Percentiles rank a stretch among this genome's conserved stretches.
phyloP scores from a whole-genome alignment of 1,140 invertebrate genomes.

The Camponotus vicinus region DNA sequence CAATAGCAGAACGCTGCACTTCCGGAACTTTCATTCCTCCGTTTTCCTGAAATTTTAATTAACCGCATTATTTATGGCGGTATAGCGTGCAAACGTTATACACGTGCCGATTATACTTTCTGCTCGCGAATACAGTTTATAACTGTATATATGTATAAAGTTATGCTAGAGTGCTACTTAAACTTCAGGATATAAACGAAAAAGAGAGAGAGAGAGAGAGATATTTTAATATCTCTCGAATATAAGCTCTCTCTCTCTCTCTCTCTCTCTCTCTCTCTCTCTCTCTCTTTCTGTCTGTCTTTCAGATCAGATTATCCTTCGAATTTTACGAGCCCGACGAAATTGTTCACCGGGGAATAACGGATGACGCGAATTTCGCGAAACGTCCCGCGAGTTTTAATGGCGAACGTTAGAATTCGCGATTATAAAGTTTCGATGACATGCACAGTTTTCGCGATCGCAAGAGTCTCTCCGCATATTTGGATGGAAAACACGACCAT shows the following conservation, averaged over 20 bases:
- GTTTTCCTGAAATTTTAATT: constrained; percentile 37
- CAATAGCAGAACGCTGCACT: too few species aligned
- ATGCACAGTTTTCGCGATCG: not conserved
- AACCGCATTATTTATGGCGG: not conserved
- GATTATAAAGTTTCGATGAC: constrained; percentile 13
- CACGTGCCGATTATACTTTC: constrained; percentile 4
- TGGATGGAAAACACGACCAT: not conserved
- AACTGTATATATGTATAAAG: not conserved
- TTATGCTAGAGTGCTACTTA: not conserved
- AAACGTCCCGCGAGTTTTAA: constrained; percentile 24
- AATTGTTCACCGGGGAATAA: not conserved
- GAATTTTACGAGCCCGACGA: not conserved
- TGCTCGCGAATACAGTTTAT: not conserved
- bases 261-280: not conserved
- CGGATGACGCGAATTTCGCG: not conserved
- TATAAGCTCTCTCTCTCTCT: not conserved
- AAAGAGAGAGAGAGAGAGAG: not conserved
- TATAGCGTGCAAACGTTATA: not conserved
- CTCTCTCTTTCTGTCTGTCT: not conserved
- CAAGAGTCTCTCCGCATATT: not conserved
- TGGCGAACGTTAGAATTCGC: not conserved
- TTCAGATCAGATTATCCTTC: constrained; percentile 5
- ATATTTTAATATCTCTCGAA: not conserved
- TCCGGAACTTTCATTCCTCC: not conserved
- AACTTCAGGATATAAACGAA: constrained; percentile 14